Evolutionary conservation across 2,797 vertebrate genomes (phyloP).

Genomic region (Crax fasciolata): DNA sequence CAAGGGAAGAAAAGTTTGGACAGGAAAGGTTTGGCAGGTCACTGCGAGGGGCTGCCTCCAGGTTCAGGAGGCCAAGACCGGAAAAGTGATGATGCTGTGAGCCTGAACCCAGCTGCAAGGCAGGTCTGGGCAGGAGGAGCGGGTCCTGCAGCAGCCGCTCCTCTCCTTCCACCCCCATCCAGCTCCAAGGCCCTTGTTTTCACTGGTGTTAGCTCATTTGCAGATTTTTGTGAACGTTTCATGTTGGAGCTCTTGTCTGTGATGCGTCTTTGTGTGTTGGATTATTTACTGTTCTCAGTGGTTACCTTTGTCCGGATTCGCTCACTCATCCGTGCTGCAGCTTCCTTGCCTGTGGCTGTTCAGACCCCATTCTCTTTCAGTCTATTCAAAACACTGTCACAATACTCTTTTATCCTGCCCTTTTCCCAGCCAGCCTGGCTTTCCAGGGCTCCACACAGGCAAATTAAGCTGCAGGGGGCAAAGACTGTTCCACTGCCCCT

Average conservation of each 20-base stretch:
- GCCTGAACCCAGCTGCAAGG: slow-evolving; percentile 38
- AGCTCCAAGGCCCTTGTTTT: slow-evolving; percentile 22
- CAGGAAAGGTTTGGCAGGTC: slow-evolving; percentile 56
- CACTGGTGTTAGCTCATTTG: neutral
- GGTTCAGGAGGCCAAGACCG: slow-evolving; percentile 31
- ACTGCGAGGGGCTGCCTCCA: neutral
- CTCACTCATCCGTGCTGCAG: neutral
- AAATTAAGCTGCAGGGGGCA: neutral
- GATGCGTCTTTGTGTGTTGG: neutral
- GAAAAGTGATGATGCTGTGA: slow-evolving; percentile 51
- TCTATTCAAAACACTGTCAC: neutral
- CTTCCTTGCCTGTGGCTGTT: slow-evolving; percentile 15
- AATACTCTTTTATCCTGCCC: neutral
- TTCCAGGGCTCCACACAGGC: neutral
- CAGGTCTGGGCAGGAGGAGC: slow-evolving; percentile 39
- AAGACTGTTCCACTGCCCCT: neutral
- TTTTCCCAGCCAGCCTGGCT: neutral
- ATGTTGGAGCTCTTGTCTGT: neutral
- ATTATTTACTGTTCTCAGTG: neutral
- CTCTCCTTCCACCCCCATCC: neutral
- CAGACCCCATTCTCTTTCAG: neutral
- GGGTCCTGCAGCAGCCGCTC: neutral
- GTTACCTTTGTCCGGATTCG: neutral
- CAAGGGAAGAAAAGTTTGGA: slow-evolving; percentile 43
- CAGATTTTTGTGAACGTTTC: neutral